These are phyloP conservation scores for Potamarius usumacintae DNA, from an alignment of 2,113 vertebrate genomes.

Conservation along the genomic window DNA sequence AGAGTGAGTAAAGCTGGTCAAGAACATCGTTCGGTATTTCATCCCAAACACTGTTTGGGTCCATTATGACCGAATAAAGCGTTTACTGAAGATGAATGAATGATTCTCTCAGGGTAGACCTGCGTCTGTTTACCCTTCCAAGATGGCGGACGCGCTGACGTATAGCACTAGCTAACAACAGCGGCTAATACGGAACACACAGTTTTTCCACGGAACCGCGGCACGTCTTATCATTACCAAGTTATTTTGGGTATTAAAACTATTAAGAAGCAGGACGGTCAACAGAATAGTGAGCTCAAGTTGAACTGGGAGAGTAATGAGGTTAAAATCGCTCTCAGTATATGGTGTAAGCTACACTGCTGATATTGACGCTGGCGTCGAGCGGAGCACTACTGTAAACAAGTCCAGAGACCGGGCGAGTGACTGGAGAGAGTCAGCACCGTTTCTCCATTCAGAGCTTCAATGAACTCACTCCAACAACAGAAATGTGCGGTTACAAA, in stretches of 20 bases:
- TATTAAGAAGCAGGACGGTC: too few species aligned
- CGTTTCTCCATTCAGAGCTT: not conserved
- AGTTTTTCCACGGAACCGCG: not conserved
- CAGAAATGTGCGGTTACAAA: not conserved
- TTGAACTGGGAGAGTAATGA: not conserved
- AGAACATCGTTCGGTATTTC: not conserved
- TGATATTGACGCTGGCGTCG: not conserved
- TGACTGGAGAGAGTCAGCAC: not conserved
- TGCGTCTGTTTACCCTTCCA: not conserved
- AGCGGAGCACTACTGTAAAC: constrained; percentile 12
- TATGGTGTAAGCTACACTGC: not conserved
- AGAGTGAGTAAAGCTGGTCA: not conserved
- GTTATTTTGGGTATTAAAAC: not conserved
- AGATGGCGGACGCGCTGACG: constrained; percentile 3
- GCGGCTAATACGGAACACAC: not conserved
- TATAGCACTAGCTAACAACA: not conserved
- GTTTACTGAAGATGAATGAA: not conserved
- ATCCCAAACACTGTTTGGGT: not conserved
- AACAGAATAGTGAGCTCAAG: not conserved
- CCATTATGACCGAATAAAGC: not conserved
- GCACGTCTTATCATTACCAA: not conserved
- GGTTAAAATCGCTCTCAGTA: not conserved
- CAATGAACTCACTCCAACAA: not conserved
- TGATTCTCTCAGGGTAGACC: too few species aligned
- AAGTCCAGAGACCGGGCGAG: not conserved